A percentile compares a stretch with the other conserved stretches of the same genome.
phyloP scores from a whole-genome alignment of 2,888 invertebrate species.

The Slavum lentiscoides region DNA sequence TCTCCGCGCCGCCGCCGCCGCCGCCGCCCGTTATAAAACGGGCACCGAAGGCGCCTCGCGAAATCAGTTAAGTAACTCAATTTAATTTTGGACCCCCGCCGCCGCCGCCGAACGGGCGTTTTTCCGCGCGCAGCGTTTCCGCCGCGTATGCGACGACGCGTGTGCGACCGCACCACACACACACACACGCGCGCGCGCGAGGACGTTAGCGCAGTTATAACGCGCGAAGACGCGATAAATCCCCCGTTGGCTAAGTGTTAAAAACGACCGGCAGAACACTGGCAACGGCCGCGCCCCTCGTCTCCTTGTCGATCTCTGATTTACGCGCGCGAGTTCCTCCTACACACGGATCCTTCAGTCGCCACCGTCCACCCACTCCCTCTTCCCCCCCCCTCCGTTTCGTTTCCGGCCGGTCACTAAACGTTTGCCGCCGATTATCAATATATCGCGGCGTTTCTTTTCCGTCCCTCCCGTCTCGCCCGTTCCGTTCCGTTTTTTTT shows the following conservation, averaged over 20 bases:
- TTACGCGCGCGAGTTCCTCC: slow-evolving; percentile 38
- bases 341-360: neutral
- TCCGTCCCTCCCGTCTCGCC: no score
- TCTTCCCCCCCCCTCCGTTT: neutral
- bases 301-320: slow-evolving; percentile 52
- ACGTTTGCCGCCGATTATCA: neutral
- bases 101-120: slow-evolving; percentile 17
- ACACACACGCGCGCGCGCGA: neutral
- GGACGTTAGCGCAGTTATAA: neutral
- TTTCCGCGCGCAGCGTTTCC: neutral
- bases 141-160: no score
- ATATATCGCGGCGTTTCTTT: neutral
- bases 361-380: no score
- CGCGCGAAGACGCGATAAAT: slow-evolving; percentile 46
- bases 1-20: no score
- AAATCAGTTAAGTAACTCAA: slow-evolving; percentile 48
- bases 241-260: slow-evolving; percentile 46
- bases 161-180: no score
- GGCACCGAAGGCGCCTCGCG: neutral
- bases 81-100: slow-evolving; percentile 40
- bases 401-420: slow-evolving; percentile 31
- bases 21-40: no score
- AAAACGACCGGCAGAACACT: slow-evolving; percentile 47
- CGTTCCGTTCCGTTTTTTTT: no score
- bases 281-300: slow-evolving; percentile 45